Base-by-base conservation (phyloP, 2,888 invertebrate species). In the Malacosoma neustria region DNA sequence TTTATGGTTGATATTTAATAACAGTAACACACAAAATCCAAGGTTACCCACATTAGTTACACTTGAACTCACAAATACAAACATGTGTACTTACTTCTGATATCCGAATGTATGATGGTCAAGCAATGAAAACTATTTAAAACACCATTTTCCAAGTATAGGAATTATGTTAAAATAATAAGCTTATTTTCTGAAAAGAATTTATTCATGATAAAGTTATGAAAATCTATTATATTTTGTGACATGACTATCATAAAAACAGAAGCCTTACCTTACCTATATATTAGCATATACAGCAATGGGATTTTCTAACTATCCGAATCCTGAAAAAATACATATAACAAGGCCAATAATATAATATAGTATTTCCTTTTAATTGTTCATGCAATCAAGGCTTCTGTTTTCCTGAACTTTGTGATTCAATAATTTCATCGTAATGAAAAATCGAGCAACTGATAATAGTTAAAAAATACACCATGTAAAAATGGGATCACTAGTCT, bases 251-350 rank as follows among this genome's bases (percentile, higher is more conserved):
- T 46, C 44, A 46, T 42, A 60, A 72, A 74, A 77, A 75, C 76
- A 77, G 75, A 76, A 79, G 75, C 76, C 76, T 60, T 72, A 74
- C 73, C 76, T 70, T 44, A 30, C 22, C 13, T 14, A 40, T 39
- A 55, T 40, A 52, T 72, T 75, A 79, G 54, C 65, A 55, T 63
- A 81, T 75, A 74, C 76, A 68, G 77, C 76, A 81, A 75, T 75
- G 73, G 31, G 77, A 79, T 68, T 82, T 81, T 72, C 72, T 79
- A 72, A 77, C 65, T 66, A 80, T 62, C 45, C 79, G 73, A 58
- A 71, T 56, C 65, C 80, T 80, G 79, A 81, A 81, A 71, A 55
- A 61, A 62, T 43, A 64, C 64, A 54, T 41, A 47, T 41, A 42
- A 39, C 53, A 48, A 49, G 48, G 44, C 40, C 37, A 15, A 29